phyloP scores from a whole-genome alignment of 2,113 vertebrate genomes.

The Hemiscyllium ocellatum region DNA sequence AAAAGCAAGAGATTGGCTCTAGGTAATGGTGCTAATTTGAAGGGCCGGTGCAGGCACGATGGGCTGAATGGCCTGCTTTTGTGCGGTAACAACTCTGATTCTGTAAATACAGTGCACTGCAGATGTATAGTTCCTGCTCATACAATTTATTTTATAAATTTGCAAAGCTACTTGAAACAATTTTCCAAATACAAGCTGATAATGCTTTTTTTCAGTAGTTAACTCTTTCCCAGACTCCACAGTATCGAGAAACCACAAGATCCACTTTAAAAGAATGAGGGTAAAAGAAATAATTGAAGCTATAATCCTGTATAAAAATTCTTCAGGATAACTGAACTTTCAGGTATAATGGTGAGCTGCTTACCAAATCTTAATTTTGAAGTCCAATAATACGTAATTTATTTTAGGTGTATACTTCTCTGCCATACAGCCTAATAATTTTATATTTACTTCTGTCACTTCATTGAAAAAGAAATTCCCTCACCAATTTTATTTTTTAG shows the following conservation, averaged over 20 bases:
- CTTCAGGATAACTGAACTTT: not conserved
- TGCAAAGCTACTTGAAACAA: not conserved
- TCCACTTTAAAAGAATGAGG: not conserved
- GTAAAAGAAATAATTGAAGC: not conserved
- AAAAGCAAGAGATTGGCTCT: no score
- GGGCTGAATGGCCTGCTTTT: no score
- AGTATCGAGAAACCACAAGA: not conserved
- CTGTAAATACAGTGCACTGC: not conserved
- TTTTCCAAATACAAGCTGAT: not conserved
- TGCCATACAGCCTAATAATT: not conserved
- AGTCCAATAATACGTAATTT: not conserved
- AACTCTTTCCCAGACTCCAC: not conserved
- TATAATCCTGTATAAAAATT: no score
- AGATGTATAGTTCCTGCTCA: not conserved
- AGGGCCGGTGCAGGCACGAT: no score
- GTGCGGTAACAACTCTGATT: no score
- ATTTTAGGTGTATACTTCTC: not conserved
- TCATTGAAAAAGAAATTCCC: slow-evolving; percentile 6
- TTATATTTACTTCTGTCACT: not conserved
- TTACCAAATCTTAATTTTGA: not conserved
- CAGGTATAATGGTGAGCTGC: not conserved
- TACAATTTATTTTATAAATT: not conserved
- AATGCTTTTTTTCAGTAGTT: not conserved
- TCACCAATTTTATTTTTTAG: slow-evolving; percentile 35
- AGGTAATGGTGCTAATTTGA: no score